These are phyloP conservation scores for Caenorhabditis brenneri DNA, from an alignment of 1,140 invertebrate genomes.

Conservation along the genomic window DNA sequence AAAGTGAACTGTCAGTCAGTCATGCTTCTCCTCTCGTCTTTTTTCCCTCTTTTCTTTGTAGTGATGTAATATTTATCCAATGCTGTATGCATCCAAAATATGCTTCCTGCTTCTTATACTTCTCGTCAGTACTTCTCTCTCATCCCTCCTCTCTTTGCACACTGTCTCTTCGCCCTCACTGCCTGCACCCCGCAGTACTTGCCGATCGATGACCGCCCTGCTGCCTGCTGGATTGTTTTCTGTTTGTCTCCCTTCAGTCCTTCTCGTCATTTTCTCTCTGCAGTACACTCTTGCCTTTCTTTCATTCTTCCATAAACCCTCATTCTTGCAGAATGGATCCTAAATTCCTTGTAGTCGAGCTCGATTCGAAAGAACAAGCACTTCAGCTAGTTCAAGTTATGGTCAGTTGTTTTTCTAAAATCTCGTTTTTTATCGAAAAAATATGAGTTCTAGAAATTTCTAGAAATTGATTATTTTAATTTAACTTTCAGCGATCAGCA, in stretches of 20 bases:
- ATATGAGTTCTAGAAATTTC: too few relatives aligned
- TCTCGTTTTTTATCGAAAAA: neutral
- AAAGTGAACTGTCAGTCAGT: neutral
- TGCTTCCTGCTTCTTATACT: neutral
- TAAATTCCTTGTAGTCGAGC: neutral
- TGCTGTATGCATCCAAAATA: neutral
- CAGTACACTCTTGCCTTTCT: neutral
- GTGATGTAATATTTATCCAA: neutral
- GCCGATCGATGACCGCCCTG: constrained; percentile 13
- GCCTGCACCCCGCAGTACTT: constrained; percentile 20
- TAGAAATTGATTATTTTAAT: neutral
- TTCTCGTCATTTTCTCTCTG: neutral
- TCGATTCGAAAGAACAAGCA: constrained; percentile 1
- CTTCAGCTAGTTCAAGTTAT: constrained; percentile 21
- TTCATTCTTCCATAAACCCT: neutral
- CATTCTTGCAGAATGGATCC: constrained; percentile 3
- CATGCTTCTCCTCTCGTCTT: neutral
- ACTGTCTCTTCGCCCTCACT: neutral
- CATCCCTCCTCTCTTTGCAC: neutral
- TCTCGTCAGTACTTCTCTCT: neutral
- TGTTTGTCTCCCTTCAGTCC: neutral
- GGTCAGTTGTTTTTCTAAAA: neutral
- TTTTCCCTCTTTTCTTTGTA: neutral
- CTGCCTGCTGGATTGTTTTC: neutral
- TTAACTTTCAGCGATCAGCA: too few relatives aligned